phyloP scores from a whole-genome alignment of 2,797 vertebrate species.

The Hippopotamyrus pictus region DNA sequence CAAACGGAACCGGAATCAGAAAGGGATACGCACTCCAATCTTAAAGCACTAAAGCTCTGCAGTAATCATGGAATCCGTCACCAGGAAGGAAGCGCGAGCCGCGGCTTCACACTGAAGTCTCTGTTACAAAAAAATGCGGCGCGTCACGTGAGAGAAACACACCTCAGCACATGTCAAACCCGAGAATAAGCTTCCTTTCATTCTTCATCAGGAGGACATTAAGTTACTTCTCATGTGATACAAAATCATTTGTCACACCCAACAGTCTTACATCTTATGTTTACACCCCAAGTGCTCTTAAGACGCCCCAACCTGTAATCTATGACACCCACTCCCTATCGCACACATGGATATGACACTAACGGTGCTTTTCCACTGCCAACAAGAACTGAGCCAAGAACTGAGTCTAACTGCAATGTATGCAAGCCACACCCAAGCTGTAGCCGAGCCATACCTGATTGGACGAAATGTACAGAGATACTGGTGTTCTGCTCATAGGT shows the following conservation, averaged over 20 bases:
- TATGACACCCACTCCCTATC: background rate
- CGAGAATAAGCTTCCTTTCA: background rate
- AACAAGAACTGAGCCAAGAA: background rate
- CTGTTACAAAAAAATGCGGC: background rate
- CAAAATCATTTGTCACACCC: background rate
- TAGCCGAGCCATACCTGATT: background rate
- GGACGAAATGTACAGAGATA: background rate
- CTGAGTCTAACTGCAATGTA: background rate
- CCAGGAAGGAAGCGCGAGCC: background rate
- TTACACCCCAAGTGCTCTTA: background rate
- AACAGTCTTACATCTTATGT: background rate
- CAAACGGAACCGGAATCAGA: background rate
- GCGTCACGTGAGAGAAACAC: background rate
- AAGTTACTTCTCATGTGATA: background rate
- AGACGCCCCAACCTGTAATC: background rate
- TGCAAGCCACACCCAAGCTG: background rate
- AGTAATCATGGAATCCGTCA: background rate
- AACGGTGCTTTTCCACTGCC: background rate
- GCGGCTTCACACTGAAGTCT: background rate
- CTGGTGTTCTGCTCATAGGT: background rate
- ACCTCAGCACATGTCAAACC: background rate
- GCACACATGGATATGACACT: background rate
- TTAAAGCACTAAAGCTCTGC: slow-evolving; percentile 37
- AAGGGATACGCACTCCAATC: background rate
- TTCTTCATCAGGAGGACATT: background rate